These are phyloP conservation scores for Porites evermanni DNA, from an alignment of 92 coral and sea anemone species.

Conservation along the genomic window DNA sequence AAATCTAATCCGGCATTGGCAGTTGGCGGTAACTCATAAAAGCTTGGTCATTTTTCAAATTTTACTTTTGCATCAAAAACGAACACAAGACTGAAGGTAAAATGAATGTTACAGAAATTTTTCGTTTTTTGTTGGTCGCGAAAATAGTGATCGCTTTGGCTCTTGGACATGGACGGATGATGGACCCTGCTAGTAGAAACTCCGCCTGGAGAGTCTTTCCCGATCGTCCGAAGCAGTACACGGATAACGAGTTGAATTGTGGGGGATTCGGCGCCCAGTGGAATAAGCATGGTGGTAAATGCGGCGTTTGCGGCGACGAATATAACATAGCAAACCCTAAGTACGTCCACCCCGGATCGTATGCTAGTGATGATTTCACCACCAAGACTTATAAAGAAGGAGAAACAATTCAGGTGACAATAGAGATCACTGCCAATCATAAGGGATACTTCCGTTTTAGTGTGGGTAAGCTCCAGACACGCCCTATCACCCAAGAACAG, in stretches of 20 bases:
- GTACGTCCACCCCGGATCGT: slow-evolving; percentile 63
- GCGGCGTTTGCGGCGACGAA: slow-evolving; percentile 75
- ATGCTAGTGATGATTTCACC: slow-evolving; percentile 52
- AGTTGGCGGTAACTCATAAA: no score
- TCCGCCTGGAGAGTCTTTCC: slow-evolving; percentile 31
- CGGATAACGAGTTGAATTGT: slow-evolving; percentile 71
- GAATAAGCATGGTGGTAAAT: slow-evolving; percentile 59
- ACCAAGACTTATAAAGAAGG: slow-evolving; percentile 73
- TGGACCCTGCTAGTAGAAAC: slow-evolving; percentile 58
- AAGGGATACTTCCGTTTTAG: slow-evolving; percentile 81
- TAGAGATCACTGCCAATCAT: slow-evolving; percentile 81
- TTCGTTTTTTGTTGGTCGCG: slow-evolving; percentile 14
- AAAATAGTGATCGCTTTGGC: slow-evolving; percentile 10
- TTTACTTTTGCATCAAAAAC: background rate
- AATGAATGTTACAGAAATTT: background rate
- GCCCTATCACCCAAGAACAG: slow-evolving; percentile 83
- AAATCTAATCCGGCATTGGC: no score
- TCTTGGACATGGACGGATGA: slow-evolving; percentile 48
- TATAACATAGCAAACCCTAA: slow-evolving; percentile 40
- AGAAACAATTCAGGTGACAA: slow-evolving; percentile 55
- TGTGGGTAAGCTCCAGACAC: slow-evolving; percentile 71
- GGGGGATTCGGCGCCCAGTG: slow-evolving; percentile 63
- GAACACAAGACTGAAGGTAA: background rate
- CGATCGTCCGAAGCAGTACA: slow-evolving; percentile 37
- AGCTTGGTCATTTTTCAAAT: background rate